These are phyloP conservation scores for Myotis myotis DNA, from an alignment of 2,797 vertebrate genomes.

Conservation along the genomic window DNA sequence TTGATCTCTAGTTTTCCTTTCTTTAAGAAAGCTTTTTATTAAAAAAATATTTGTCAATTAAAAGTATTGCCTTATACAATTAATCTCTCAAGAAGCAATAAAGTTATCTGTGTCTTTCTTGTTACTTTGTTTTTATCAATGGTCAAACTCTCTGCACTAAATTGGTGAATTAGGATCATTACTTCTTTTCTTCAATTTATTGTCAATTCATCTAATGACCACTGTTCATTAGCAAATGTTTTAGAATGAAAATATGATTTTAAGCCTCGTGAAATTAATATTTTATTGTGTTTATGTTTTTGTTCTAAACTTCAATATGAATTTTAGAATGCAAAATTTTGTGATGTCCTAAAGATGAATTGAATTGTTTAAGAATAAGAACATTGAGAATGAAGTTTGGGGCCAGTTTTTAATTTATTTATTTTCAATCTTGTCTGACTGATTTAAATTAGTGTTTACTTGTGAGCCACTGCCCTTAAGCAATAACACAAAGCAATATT, in stretches of 20 bases:
- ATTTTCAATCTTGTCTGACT: not conserved
- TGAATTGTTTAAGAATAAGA: not conserved
- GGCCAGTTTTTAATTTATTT: not conserved
- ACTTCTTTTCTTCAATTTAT: not conserved
- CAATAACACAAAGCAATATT: not conserved
- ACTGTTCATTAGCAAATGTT: not conserved
- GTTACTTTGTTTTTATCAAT: not conserved
- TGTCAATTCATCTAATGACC: not conserved
- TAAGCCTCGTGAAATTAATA: not conserved
- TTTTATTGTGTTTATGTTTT: not conserved
- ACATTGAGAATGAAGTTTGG: not conserved
- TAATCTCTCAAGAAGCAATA: not conserved
- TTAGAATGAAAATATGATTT: not conserved
- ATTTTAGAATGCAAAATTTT: not conserved
- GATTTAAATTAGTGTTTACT: not conserved
- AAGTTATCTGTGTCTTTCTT: not conserved
- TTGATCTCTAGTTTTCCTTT: not conserved
- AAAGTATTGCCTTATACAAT: constrained; percentile 22
- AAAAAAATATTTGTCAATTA: constrained; percentile 24
- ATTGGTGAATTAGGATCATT: not conserved
- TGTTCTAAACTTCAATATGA: not conserved
- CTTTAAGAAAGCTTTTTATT: constrained; percentile 3
- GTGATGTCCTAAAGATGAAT: not conserved
- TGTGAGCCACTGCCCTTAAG: not conserved
- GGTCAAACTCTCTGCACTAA: not conserved